Evolutionary conservation across 64 coral and sea anemone genomes (phyloP).

Genomic region (Pocillopora damicornis): DNA sequence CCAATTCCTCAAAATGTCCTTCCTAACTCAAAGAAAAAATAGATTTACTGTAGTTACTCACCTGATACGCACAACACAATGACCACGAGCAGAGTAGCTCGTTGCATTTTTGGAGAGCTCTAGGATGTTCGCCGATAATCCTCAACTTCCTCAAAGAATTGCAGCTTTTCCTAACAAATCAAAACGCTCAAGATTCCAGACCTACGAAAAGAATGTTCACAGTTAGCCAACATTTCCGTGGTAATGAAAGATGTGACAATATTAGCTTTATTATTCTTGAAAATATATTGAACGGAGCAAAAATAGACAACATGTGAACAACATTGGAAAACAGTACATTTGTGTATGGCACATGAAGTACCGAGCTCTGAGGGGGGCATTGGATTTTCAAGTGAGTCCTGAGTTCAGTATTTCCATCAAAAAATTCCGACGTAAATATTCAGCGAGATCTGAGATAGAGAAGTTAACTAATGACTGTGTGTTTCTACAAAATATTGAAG

Average conservation of each 20-base stretch:
- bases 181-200: neutral
- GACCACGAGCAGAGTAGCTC: neutral
- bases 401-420: too few species aligned
- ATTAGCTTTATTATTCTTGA: neutral
- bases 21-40: neutral
- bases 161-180: neutral
- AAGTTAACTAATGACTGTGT: too few species aligned
- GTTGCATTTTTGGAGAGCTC: neutral
- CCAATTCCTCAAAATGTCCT: too few species aligned
- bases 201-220: conserved; percentile 25
- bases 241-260: neutral
- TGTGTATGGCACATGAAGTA: neutral
- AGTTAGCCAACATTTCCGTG: neutral
- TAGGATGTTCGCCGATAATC: neutral
- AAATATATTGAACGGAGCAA: neutral
- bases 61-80: neutral
- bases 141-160: neutral
- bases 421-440: too few species aligned
- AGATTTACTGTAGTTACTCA: neutral
- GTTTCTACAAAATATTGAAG: too few species aligned
- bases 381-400: too few species aligned
- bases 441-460: too few species aligned
- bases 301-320: neutral
- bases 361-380: neutral
- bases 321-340: neutral